Base-by-base conservation (phyloP, 1,140 invertebrate species). In the Orius laevigatus region DNA sequence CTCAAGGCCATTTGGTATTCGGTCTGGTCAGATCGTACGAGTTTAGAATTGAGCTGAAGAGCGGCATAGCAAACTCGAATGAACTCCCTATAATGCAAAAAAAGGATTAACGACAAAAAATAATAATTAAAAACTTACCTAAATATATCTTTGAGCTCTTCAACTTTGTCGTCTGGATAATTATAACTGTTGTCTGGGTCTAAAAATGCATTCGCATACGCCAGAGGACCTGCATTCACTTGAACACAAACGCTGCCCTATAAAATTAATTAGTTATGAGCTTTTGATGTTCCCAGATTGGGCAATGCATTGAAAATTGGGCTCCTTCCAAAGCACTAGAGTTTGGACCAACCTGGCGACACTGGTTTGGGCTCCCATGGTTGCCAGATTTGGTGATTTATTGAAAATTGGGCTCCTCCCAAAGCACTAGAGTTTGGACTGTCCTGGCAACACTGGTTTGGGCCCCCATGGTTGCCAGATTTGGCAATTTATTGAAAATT, bases 161-260 rank as follows among this genome's bases (percentile, higher is more conserved):
- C 78, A 2, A 90, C 81, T 65, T 81, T 79, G 48, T 89, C 83
- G 48, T 81, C 72, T 0, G 83, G 76, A 63, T 86, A 88, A 41
- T 74, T 73, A 6, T 63, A 60, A 15, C 68, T 67, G 4, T 76
- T 60, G 19, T 74, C 69, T 8, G 80, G 76, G 63, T 84, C 80
- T 1, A 95, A 67, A 66, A 95, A 95, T 3, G 83, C 87, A 57
- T 78, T 77, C 1, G 90, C 90, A 66, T 94, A 95, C 2, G 88
- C 88, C 40, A 94, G 63, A 1, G 91, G 91, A 20, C 91, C 91
- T n/a, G 88, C 88, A 68, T 95, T 91, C 0, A 95, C 90, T 62
- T 90, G 87, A 8, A 91, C 86, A 60, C 85, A 89, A 50, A 94
- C 80, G 57, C 69, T 70, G 25, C 75, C 70, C 64, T 66, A 53